These are phyloP conservation scores for Meteorus sp. DNA, from an alignment of 1,140 invertebrate genomes.

Conservation along the genomic window DNA sequence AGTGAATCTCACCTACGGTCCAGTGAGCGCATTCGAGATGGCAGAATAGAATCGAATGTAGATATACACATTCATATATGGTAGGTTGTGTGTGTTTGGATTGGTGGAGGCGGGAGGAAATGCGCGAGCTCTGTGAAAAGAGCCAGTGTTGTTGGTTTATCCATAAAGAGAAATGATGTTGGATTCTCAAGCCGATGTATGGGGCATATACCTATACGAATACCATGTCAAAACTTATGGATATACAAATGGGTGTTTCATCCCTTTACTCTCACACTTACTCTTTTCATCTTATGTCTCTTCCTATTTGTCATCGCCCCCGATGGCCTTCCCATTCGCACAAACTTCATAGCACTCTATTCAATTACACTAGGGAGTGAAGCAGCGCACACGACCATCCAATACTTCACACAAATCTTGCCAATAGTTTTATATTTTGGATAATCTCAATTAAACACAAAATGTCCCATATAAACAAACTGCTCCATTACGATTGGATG, in stretches of 20 bases:
- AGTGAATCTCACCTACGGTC: slow-evolving; percentile 3
- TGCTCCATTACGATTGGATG: too few species aligned
- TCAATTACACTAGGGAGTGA: slow-evolving; percentile 39
- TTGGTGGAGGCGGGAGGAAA: neutral
- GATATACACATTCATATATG: too few species aligned
- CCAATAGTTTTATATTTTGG: too few species aligned
- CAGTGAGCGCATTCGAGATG: slow-evolving; percentile 3
- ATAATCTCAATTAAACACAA: too few species aligned
- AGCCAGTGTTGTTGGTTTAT: slow-evolving; percentile 26
- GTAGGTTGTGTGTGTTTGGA: neutral
- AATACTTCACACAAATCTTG: slow-evolving; percentile 2
- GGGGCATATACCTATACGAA: neutral
- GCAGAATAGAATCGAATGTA: neutral
- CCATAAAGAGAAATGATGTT: slow-evolving; percentile 25
- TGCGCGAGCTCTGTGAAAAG: neutral
- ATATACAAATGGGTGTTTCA: slow-evolving; percentile 13
- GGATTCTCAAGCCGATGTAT: slow-evolving; percentile 8
- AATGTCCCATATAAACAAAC: too few species aligned
- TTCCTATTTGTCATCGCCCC: slow-evolving; percentile 3
- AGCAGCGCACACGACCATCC: too few species aligned
- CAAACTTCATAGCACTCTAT: slow-evolving; percentile 33
- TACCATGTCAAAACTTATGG: slow-evolving; percentile 17
- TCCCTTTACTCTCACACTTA: neutral
- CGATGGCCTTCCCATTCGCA: neutral
- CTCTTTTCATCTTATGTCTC: neutral